A percentile compares a stretch with the other conserved stretches of the same genome.
Conservation (phyloP, 2,888 invertebrate genomes). For the Hydrotaea cyrtoneurina region DNA sequence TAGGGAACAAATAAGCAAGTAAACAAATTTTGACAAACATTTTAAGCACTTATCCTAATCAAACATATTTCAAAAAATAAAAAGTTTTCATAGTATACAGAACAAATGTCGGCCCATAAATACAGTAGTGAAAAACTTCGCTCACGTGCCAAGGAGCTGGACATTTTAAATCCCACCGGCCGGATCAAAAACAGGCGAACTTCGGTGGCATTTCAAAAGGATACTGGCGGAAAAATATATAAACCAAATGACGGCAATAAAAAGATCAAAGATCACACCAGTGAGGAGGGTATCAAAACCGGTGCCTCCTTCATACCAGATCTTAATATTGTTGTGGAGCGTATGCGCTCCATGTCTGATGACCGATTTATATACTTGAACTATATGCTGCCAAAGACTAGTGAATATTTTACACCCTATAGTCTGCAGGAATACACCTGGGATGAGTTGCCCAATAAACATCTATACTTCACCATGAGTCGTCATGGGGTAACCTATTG, state of each 20-base stretch:
- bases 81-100: background rate
- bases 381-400: constrained; percentile 87
- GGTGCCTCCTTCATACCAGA: constrained; percentile 78
- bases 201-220: background rate
- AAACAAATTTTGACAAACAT: constrained; percentile 12
- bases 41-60: constrained; percentile 1
- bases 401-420: constrained; percentile 88
- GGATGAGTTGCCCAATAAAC: constrained; percentile 84
- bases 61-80: constrained; percentile 2
- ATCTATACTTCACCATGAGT: constrained; percentile 91
- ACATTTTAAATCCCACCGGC: constrained; percentile 59
- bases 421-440: constrained; percentile 89
- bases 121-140: constrained; percentile 55
- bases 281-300: constrained; percentile 66
- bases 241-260: background rate
- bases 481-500: constrained; percentile 91
- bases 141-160: constrained; percentile 57
- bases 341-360: constrained; percentile 83
- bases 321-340: constrained; percentile 76
- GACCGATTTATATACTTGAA: constrained; percentile 88
- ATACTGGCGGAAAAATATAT: too few relatives aligned
- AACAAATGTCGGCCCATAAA: constrained; percentile 32
- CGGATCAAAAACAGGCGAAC: constrained; percentile 2
- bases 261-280: background rate
- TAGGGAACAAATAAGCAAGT: constrained; percentile 29